Evolutionary conservation across 2,888 invertebrate genomes (phyloP), one percentile per base, ranked within the genome.

Genomic region (Lampropteryx suffumata): DNA sequence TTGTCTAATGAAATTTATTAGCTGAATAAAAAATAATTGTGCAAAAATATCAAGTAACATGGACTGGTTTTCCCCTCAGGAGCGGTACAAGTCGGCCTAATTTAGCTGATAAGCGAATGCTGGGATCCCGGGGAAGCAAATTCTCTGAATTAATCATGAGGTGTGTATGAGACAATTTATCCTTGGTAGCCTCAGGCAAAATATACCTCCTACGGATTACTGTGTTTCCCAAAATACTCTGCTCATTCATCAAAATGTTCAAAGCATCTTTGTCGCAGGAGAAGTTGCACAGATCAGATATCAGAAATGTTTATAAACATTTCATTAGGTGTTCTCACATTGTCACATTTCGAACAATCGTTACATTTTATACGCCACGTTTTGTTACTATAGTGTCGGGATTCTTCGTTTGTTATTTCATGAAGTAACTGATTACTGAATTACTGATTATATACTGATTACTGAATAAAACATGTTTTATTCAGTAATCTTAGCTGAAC

Each of bases 131-230:
- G 41, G 40, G 43, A 42, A 32, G 36, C 37, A 48, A 49, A 49
- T 48, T 28, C 11, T 32, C 49, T 57, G 57, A 57, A 54, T 51
- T 51, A 57, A 46, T 51, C 42, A 57, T 54, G 54, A 57, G 50
- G 26, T 42, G 40, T 13, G 35, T 44, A 37, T 27, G 39, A 46
- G 30, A 45, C 36, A 49, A 49, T 45, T 40, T 42, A 32, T 28
- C 47, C 51, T 14, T 33, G 6, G 11, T 33, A 35, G 24, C 53
- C 40, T 48, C 12, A 34, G 28, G 33, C 24, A 40, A 32, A 48
- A 44, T 44, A 32, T 48, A 28, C 44, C 21, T 24, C 4, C 12
- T 24, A 51, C 40, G 21, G 29, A 29, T 34, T 34, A 43, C 47
- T 39, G 29, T 26, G 14, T 28, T 36, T 30, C 40, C 24, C 8